A percentile compares a stretch with the other conserved stretches of the same genome.
Evolutionary conservation across 2,888 invertebrate species (phyloP).

Genomic region (Neocrepidodera transversa): DNA sequence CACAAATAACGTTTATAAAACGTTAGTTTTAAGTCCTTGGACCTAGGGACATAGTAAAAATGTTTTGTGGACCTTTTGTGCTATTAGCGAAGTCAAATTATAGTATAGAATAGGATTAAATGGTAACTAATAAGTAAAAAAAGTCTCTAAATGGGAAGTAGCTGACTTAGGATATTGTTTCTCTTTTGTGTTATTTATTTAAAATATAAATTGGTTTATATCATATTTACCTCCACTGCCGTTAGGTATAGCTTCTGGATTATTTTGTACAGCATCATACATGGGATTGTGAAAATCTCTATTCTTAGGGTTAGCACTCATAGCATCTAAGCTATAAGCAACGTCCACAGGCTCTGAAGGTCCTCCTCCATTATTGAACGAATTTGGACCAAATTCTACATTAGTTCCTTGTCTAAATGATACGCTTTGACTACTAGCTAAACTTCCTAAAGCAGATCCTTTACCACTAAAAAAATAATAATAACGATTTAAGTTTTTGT

Average conservation of each 20-base stretch:
- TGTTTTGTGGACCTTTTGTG: no score
- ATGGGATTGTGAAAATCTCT: slow-evolving; percentile 98
- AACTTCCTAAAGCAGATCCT: slow-evolving; percentile 77
- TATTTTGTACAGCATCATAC: slow-evolving; percentile 88
- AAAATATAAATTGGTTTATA: no score
- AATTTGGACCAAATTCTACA: slow-evolving; percentile 81
- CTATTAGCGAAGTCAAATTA: no score
- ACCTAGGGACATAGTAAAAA: no score
- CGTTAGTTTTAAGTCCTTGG: no score
- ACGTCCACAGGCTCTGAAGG: slow-evolving; percentile 73
- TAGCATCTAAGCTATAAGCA: slow-evolving; percentile 81
- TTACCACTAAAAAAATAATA: slow-evolving; percentile 70
- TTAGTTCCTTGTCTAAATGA: slow-evolving; percentile 93
- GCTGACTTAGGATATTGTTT: no score
- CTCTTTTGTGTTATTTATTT: no score
- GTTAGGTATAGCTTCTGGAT: slow-evolving; percentile 66
- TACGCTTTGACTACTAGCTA: slow-evolving; percentile 88
- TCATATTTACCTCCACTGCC: slow-evolving; percentile 63
- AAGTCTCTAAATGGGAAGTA: no score
- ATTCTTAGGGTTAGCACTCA: slow-evolving; percentile 70
- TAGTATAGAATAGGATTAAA: no score
- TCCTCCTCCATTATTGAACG: slow-evolving; percentile 62
- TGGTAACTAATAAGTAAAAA: no score
- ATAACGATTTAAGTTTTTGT: no score
- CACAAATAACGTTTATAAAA: no score